Percentiles rank a stretch among this genome's conserved stretches.
Conservation (phyloP, 2,113 vertebrate species). For the Microcebus griseorufus region DNA sequence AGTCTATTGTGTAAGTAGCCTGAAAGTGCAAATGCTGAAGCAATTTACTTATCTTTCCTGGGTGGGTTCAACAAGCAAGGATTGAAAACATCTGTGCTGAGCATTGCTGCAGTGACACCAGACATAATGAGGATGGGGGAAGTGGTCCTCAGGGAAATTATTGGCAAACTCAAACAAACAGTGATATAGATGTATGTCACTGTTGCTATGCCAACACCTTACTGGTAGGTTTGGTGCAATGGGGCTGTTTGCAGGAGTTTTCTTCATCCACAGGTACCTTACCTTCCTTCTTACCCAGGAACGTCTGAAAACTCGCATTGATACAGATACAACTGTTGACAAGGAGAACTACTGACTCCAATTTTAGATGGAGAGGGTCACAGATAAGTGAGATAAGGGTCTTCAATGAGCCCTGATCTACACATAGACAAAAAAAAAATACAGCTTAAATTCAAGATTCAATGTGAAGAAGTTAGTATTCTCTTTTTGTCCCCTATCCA, state of each 20-base stretch:
- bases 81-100: slow-evolving; percentile 57
- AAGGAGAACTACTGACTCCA: background rate
- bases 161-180: background rate
- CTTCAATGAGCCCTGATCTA: background rate
- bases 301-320: background rate
- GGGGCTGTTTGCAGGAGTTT: background rate
- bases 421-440: too few relatives aligned
- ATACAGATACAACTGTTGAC: background rate
- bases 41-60: slow-evolving; percentile 38
- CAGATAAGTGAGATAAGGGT: background rate
- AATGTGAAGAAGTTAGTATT: background rate
- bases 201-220: background rate
- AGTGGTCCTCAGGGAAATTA: background rate
- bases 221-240: background rate
- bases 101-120: background rate
- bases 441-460: background rate
- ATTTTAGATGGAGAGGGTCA: background rate
- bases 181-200: background rate
- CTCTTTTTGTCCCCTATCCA: background rate
- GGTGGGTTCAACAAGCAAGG: slow-evolving; percentile 48
- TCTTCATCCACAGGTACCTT: background rate
- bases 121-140: background rate
- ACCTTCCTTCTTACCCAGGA: background rate
- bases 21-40: background rate
- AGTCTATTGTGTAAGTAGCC: slow-evolving; percentile 68